Evolutionary conservation across 2,113 vertebrate genomes (phyloP).

Genomic region (Sylvicapra grimmia): DNA sequence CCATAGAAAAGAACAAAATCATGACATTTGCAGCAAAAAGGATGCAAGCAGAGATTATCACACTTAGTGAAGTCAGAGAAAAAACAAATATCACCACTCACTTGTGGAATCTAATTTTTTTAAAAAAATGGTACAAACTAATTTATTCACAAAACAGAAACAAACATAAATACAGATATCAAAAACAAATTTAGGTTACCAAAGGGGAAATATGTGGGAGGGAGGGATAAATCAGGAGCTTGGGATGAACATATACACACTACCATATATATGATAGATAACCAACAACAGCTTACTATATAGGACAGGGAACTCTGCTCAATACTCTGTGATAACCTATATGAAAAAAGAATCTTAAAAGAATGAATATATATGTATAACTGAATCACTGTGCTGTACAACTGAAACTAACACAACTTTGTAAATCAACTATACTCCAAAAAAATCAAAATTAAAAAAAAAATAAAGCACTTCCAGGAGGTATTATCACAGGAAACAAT

Average conservation of each 20-base stretch:
- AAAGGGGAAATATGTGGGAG: not conserved
- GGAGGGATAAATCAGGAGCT: not conserved
- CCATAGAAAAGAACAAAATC: not conserved
- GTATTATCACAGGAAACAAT: not conserved
- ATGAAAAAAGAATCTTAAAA: not conserved
- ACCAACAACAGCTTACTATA: not conserved
- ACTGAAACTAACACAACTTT: not conserved
- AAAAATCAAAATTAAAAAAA: not conserved
- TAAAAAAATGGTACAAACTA: not conserved
- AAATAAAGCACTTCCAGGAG: not conserved
- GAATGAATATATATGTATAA: not conserved
- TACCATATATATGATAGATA: not conserved
- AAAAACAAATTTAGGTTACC: not conserved
- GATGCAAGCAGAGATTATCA: not conserved
- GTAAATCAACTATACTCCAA: not conserved
- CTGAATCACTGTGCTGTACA: not conserved
- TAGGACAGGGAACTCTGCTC: not conserved
- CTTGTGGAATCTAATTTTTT: not conserved
- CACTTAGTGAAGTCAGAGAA: not conserved
- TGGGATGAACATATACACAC: not conserved
- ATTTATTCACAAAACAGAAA: not conserved
- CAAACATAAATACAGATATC: not conserved
- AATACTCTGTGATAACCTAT: not conserved
- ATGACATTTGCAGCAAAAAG: not conserved
- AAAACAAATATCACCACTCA: not conserved